Conservation (phyloP, 2,113 vertebrate genomes). For the Prochilodus magdalenae region DNA sequence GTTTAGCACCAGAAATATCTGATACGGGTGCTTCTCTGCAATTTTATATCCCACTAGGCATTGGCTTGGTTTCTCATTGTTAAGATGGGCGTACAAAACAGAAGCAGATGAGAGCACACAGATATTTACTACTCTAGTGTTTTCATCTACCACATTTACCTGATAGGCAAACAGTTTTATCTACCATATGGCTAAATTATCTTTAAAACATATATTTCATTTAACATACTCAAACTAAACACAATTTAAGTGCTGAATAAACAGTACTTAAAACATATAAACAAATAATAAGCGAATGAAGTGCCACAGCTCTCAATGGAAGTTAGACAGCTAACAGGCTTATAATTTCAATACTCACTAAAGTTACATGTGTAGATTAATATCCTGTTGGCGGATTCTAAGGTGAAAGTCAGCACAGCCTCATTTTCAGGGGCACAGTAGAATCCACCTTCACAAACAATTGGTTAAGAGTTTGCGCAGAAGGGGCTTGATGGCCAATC, state of each 20-base stretch:
- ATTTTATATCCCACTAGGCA: constrained; percentile 45
- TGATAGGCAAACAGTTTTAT: neutral
- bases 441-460: constrained; percentile 73
- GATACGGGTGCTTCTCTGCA: constrained; percentile 53
- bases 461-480: constrained; percentile 78
- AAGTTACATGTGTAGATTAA: constrained; percentile 54
- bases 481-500: constrained; percentile 24
- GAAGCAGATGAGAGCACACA: constrained; percentile 52
- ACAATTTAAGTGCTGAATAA: neutral
- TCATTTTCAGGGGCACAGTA: constrained; percentile 52
- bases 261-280: constrained; percentile 34
- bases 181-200: neutral
- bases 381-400: constrained; percentile 64
- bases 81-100: constrained; percentile 56
- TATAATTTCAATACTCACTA: constrained; percentile 54
- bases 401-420: constrained; percentile 14
- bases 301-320: constrained; percentile 43
- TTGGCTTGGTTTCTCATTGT: constrained; percentile 54
- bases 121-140: constrained; percentile 45
- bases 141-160: constrained; percentile 20
- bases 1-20: constrained; percentile 62
- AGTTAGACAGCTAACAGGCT: constrained; percentile 26
- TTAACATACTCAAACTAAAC: neutral
- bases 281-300: constrained; percentile 43
- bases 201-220: neutral